Base-by-base conservation (phyloP, 2,888 invertebrate genomes). In the Drosophila niveifrons region DNA sequence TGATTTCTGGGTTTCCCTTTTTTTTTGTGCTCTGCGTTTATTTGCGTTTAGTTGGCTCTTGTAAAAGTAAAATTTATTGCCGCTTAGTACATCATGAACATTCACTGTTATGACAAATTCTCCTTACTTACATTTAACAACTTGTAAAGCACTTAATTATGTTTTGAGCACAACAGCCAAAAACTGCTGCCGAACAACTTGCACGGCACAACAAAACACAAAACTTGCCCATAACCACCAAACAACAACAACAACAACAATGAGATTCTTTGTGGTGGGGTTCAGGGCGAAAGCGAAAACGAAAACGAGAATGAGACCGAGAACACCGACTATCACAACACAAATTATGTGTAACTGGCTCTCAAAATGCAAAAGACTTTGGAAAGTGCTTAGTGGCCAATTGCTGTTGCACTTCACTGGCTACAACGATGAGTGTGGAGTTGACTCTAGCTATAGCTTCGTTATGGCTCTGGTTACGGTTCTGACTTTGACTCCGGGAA, bases 101-200 rank as follows among this genome's bases (percentile, higher is more conserved):
- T 77, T 73, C 74, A 75, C 56, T 66, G 72, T 71, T 85, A 88
- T 84, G 83, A 84, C 83, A 83, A 83, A 81, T 83, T 88, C 66
- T 41, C 61, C 50, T 15, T 53, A 66, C 77, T 68, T 63, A 56
- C 71, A 82, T 77, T 74, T 77, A 80, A 71, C 80, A 88, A 90
- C 72, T 88, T 88, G 75, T 69, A 71, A 75, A 86, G 89, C 89
- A 90, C 86, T 86, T 86, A 80, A 86, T 90, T 88, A 86, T 90
- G 75, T 75, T 88, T 85, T 73, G 68, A 82, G 83, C 62, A 73
- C 83, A 82, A 66, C 61, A 78, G 57, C 62, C 56, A 55, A 48
- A 75, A 78, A 80, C 72, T 75, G 77, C 77, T 61, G 69, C 64
- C 72, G 46, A 78, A 74, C 72, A 78, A 74, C 72, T 71, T 72